Conservation (phyloP, 2,113 vertebrate species). For the Apeltes quadracus region DNA sequence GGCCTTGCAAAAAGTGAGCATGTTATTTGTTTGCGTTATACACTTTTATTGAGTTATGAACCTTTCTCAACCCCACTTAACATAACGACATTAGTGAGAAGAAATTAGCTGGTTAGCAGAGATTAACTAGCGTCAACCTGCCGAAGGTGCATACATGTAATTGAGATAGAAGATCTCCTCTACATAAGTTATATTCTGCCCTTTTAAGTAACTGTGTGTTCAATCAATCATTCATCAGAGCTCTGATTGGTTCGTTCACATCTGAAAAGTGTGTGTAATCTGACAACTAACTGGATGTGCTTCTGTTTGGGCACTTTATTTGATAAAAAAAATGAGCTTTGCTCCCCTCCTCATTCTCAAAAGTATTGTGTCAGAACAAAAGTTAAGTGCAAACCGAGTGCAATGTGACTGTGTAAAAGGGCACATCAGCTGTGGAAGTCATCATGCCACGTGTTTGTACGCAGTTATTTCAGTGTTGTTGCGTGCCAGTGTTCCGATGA, state of each 20-base stretch:
- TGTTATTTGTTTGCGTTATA: conserved; percentile 55
- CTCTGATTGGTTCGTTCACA: conserved; percentile 36
- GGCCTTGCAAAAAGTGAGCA: conserved; percentile 26
- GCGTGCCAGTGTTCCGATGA: conserved; percentile 21
- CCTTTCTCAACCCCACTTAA: conserved; percentile 42
- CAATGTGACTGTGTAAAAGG: conserved; percentile 52
- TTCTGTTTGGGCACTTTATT: conserved; percentile 38
- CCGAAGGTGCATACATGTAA: conserved; percentile 44
- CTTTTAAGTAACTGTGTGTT: conserved; percentile 38
- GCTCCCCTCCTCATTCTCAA: conserved; percentile 11
- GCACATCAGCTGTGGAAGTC: conserved; percentile 47
- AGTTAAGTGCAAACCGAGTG: conserved; percentile 38
- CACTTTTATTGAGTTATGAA: conserved; percentile 42
- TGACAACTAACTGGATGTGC: conserved; percentile 6
- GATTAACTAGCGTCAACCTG: conserved; percentile 49
- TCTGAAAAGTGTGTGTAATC: conserved; percentile 20
- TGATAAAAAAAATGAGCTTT: background rate
- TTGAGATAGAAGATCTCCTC: conserved; percentile 44
- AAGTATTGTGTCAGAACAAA: conserved; percentile 13
- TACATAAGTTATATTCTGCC: conserved; percentile 38
- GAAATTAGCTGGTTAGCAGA: conserved; percentile 16
- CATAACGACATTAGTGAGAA: conserved; percentile 45
- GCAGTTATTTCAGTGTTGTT: conserved; percentile 23
- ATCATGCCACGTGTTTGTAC: conserved; percentile 39
- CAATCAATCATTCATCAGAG: conserved; percentile 44